These are phyloP conservation scores for Drosophila leonis DNA, from an alignment of 2,888 invertebrate genomes.

Conservation along the genomic window DNA sequence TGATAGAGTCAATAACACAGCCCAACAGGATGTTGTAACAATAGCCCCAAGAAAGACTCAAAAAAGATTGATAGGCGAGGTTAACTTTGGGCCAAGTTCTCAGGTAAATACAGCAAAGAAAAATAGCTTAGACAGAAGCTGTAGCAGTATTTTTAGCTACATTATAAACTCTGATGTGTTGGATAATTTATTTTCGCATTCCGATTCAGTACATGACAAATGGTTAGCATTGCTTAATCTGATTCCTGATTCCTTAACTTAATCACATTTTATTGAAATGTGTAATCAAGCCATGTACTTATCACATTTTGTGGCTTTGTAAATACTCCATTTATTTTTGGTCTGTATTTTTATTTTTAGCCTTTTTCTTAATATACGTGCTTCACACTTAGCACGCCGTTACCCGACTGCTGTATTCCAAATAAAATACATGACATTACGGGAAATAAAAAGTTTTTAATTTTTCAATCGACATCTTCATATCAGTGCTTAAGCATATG, in stretches of 20 bases:
- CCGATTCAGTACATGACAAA: neutral
- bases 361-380: conserved; percentile 5
- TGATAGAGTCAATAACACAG: neutral
- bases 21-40: neutral
- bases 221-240: neutral
- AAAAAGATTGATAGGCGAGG: neutral
- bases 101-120: neutral
- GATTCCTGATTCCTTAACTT: neutral
- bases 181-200: neutral
- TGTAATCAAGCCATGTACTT: neutral
- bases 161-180: neutral
- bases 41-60: neutral
- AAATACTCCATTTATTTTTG: conserved; percentile 28
- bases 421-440: neutral
- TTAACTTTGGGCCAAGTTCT: neutral
- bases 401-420: neutral
- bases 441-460: neutral
- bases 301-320: neutral
- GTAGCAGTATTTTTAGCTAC: neutral
- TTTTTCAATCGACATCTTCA: conserved; percentile 2
- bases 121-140: neutral
- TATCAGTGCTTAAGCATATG: neutral
- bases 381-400: neutral
- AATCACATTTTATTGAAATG: neutral
- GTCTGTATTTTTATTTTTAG: conserved; percentile 14